Percentiles rank a stretch among this genome's conserved stretches.
Conservation (phyloP, 2,113 vertebrate species). For the Tetrax tetrax region DNA sequence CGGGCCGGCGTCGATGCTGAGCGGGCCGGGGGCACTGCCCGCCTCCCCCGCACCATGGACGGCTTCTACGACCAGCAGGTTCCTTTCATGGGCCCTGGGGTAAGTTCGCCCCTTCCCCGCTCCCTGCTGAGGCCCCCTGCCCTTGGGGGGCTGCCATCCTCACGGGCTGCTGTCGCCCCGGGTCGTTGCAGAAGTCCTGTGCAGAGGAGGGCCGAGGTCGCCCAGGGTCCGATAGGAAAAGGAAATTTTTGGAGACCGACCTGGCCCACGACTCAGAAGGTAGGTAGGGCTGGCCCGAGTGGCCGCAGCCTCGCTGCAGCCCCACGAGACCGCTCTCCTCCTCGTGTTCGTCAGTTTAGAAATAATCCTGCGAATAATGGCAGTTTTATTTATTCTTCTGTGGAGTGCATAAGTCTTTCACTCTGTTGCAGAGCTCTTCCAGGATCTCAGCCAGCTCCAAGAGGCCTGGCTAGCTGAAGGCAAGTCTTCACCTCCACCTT, state of each 20-base stretch:
- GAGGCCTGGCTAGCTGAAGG: constrained; percentile 98
- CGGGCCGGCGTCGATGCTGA: constrained; percentile 78
- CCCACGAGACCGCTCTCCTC: accelerated
- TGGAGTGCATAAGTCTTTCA: constrained; percentile 37
- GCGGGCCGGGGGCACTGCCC: constrained; percentile 64
- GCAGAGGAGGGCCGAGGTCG: constrained; percentile 82
- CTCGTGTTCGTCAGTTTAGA: accelerated
- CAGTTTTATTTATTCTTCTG: constrained; percentile 7
- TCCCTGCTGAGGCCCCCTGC: neutral
- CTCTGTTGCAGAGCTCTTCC: constrained; percentile 90
- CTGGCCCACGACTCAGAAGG: constrained; percentile 97
- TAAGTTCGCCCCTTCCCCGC: constrained; percentile 72
- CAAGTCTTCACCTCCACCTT: constrained; percentile 73
- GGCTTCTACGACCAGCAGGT: constrained; percentile 98
- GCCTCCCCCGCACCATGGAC: constrained; percentile 84
- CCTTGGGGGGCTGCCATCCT: neutral
- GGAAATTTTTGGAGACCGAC: constrained; percentile 93
- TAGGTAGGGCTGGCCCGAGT: constrained; percentile 45
- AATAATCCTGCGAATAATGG: neutral
- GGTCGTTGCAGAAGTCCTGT: constrained; percentile 75
- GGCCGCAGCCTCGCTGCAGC: accelerated
- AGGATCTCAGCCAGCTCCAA: constrained; percentile 96
- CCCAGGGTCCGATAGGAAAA: constrained; percentile 84
- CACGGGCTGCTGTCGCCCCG: neutral
- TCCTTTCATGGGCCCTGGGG: constrained; percentile 90